Evolutionary conservation across 2,113 vertebrate genomes (phyloP).

Genomic region (Coregonus clupeaformis): DNA sequence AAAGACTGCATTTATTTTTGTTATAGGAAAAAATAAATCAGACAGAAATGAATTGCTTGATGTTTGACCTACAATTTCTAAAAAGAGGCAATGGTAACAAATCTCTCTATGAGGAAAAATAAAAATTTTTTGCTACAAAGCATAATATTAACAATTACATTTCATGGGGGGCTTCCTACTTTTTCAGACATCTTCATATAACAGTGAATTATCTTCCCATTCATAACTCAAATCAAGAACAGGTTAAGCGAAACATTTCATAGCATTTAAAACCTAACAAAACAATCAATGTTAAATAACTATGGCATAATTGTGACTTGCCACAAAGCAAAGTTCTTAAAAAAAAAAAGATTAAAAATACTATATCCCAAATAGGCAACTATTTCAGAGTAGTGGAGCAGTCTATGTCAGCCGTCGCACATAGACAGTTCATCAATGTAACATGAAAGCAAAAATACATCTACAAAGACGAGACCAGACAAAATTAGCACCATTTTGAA

Average conservation of each 20-base stretch:
- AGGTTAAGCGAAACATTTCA: background rate
- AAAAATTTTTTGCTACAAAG: too few species aligned
- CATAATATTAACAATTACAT: background rate
- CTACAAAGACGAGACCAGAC: background rate
- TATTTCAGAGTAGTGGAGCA: background rate
- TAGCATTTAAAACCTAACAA: background rate
- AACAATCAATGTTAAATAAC: conserved; percentile 37
- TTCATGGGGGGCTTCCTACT: background rate
- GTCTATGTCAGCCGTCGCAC: background rate
- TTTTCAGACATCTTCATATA: background rate
- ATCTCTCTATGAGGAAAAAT: background rate
- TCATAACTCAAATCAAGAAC: conserved; percentile 9
- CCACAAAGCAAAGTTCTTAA: background rate
- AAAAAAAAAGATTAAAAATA: background rate
- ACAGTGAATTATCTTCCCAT: background rate
- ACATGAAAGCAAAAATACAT: background rate
- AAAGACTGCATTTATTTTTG: conserved; percentile 54
- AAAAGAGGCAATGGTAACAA: background rate
- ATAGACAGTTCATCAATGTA: background rate
- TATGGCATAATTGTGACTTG: background rate
- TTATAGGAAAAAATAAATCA: conserved; percentile 17
- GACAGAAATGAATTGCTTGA: background rate
- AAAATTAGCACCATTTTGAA: background rate
- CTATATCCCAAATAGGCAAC: conserved; percentile 10
- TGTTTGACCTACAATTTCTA: background rate